A percentile compares a stretch with the other conserved stretches of the same genome.
phyloP scores from a whole-genome alignment of 92 coral and sea anemone species.

The Phenganax stokvisi region DNA sequence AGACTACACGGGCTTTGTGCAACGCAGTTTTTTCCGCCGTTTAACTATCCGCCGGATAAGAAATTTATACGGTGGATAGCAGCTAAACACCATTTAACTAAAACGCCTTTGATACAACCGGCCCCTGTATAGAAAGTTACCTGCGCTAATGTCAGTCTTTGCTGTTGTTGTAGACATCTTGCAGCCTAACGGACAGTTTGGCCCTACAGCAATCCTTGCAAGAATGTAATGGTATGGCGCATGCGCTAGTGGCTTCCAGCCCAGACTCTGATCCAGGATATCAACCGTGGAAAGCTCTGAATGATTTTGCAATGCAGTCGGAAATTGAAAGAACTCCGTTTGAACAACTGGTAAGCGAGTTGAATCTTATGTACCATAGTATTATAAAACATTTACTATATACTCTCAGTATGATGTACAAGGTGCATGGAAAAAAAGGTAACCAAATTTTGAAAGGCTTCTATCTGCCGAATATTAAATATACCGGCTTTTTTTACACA shows the following conservation, averaged over 20 bases:
- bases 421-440: not conserved
- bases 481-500: no score
- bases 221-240: constrained; percentile 18
- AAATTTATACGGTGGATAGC: no score
- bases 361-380: no score
- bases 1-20: no score
- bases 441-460: not conserved
- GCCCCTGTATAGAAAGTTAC: no score
- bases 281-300: constrained; percentile 99
- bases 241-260: constrained; percentile 23
- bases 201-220: constrained; percentile 25
- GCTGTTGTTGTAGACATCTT: constrained; percentile 18
- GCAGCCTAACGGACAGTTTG: constrained; percentile 28
- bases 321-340: constrained; percentile 94
- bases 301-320: constrained; percentile 92
- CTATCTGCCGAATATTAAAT: no score
- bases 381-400: no score
- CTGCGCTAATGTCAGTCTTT: not conserved
- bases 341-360: constrained; percentile 90
- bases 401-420: not conserved
- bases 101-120: no score
- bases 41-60: no score
- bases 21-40: no score
- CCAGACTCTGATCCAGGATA: constrained; percentile 60
- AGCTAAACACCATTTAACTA: no score